Evolutionary conservation across 2,888 invertebrate species (phyloP), one percentile per base, ranked within the genome.

Genomic region (Tetramorium bicarinatum): DNA sequence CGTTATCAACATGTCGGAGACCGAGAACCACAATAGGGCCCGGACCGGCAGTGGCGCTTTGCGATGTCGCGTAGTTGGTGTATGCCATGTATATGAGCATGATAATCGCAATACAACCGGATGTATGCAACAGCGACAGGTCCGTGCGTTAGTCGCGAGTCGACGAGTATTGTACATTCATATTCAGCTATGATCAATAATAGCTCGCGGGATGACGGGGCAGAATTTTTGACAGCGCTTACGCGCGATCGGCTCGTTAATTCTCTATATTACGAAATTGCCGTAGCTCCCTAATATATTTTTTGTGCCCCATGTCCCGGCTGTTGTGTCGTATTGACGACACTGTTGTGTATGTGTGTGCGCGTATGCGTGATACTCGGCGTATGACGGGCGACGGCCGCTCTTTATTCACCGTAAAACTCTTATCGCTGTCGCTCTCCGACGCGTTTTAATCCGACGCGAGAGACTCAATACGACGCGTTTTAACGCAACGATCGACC

Each of bases 21-120:
- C 49, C 79, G 71, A 81, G 67, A 71, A 82, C 80, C 84, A 88
- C 88, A 88, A 88, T 88, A 83, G 88, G 74, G 67, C 87, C 85
- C 85, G 61, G 61, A 85, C 79, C 81, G 82, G 87, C 84, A 83
- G 74, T 69, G 47, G n/a, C 75, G 69, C 84, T 86, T 82, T 74
- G 62, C 83, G 75, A 74, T 77, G 62, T 67, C 52, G 66, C 59
- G 52, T 52, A 49, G 38, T 83, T 67, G 83, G 87, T 87, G 88
- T 75, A 66, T 74, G 49, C 38, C 75, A 69, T 79, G 84, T 88
- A 91, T 87, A 87, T 84, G 87, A 84, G 85, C 88, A 84, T 71
- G 91, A 91, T 91, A 89, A 91, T 91, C 89, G 89, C 85, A 85
- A 89, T 89, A 86, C 91, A 91, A 87, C 87, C 85, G 89, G 85